Percentiles rank a stretch among this genome's conserved stretches.
Conservation (phyloP, 1,140 invertebrate genomes). For the Drosophila sucinea region DNA sequence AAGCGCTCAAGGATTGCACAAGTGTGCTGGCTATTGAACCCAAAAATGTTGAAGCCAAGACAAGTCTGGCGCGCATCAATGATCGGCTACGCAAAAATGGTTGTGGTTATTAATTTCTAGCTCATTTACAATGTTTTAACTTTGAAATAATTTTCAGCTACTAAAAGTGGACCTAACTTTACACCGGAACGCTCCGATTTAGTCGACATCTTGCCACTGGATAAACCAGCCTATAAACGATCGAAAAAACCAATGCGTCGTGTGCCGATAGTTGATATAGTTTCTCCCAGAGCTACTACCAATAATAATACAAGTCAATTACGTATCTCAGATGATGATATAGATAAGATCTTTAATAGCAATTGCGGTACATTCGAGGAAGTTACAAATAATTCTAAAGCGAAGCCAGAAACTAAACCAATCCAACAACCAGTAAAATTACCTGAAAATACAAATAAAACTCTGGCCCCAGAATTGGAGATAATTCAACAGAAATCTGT, state of each 20-base stretch:
- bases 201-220: conserved; percentile 85
- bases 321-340: conserved; percentile 78
- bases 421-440: conserved; percentile 10
- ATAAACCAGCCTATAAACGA: conserved; percentile 86
- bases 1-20: conserved; percentile 78
- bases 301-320: conserved; percentile 54
- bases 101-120: conserved; percentile 21
- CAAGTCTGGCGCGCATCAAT: conserved; percentile 67
- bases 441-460: background rate
- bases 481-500: conserved; percentile 4
- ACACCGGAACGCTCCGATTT: conserved; percentile 83
- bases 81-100: conserved; percentile 58
- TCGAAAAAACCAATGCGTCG: conserved; percentile 86
- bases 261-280: conserved; percentile 85
- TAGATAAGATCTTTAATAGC: conserved; percentile 80
- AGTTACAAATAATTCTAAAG: conserved; percentile 42
- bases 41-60: conserved; percentile 75
- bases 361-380: conserved; percentile 71
- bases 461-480: background rate
- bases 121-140: background rate
- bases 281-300: conserved; percentile 65
- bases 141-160: conserved; percentile 41
- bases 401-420: background rate
- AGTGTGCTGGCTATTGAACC: conserved; percentile 73
- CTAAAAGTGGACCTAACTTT: conserved; percentile 76